Percentiles rank a stretch among this genome's conserved stretches.
Conservation (phyloP, 2,797 vertebrate species). For the Diglossa cyanea region DNA sequence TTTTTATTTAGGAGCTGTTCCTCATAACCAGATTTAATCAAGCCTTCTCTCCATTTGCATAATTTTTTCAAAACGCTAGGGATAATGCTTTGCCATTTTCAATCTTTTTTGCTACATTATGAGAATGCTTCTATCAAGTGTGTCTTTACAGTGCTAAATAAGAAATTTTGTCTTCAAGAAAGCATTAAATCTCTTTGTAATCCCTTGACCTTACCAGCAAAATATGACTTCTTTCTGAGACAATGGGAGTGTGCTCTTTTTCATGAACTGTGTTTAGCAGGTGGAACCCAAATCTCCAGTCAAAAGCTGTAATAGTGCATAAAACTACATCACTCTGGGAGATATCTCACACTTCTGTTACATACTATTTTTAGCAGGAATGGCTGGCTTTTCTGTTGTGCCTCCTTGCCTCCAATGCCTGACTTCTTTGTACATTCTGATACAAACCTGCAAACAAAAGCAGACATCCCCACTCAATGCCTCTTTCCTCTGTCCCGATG, state of each 20-base stretch:
- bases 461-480: not conserved
- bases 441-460: not conserved
- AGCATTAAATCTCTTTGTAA: not conserved
- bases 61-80: not conserved
- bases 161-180: not conserved
- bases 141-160: not conserved
- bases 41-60: not conserved
- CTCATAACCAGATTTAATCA: slow-evolving; percentile 24
- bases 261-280: rapidly evolving
- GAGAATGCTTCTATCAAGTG: not conserved
- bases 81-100: not conserved
- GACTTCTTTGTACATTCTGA: not conserved
- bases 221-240: not conserved
- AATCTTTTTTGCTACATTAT: not conserved
- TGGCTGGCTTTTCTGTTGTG: not conserved
- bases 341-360: not conserved
- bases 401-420: not conserved
- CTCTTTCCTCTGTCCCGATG: not conserved
- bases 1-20: slow-evolving; percentile 21
- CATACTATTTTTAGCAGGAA: not conserved
- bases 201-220: not conserved
- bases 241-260: not conserved
- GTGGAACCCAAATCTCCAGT: not conserved
- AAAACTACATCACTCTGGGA: not conserved
- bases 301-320: not conserved